A percentile compares a stretch with the other conserved stretches of the same genome.
Evolutionary conservation across 2,113 vertebrate genomes (phyloP).

Genomic region (Equus quagga): DNA sequence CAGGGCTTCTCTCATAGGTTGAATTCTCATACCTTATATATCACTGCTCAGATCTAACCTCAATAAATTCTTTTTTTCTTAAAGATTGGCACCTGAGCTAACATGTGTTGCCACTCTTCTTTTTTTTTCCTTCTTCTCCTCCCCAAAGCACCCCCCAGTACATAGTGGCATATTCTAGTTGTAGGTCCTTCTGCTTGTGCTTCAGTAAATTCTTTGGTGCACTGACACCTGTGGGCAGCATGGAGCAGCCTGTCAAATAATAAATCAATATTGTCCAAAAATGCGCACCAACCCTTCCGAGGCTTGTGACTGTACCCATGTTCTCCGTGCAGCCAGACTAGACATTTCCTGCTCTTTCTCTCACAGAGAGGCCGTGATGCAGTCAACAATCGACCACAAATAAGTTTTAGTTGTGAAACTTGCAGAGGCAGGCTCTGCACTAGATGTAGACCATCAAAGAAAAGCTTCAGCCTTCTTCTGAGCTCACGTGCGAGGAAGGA

Average conservation of each 20-base stretch:
- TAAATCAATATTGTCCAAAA: not conserved
- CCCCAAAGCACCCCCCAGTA: too few species aligned
- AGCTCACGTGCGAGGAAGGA: not conserved
- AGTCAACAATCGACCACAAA: not conserved
- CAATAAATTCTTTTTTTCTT: not conserved
- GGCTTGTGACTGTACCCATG: not conserved
- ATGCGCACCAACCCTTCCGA: not conserved
- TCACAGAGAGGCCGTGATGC: accelerated
- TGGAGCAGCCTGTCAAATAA: not conserved
- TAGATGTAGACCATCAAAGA: not conserved
- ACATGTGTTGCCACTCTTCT: too few species aligned
- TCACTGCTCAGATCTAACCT: not conserved
- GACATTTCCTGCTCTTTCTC: not conserved
- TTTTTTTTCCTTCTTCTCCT: too few species aligned
- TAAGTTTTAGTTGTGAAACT: not conserved
- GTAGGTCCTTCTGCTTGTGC: too few species aligned
- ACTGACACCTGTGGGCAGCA: not conserved
- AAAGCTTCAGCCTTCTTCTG: not conserved
- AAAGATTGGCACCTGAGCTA: too few species aligned
- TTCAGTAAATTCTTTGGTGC: not conserved
- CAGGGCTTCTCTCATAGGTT: not conserved
- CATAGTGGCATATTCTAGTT: too few species aligned
- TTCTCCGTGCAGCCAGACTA: not conserved
- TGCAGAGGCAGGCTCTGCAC: not conserved
- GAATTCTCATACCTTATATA: not conserved